Base-by-base conservation (phyloP, 2,888 invertebrate genomes). In the Glyphotaelius pellucidus region DNA sequence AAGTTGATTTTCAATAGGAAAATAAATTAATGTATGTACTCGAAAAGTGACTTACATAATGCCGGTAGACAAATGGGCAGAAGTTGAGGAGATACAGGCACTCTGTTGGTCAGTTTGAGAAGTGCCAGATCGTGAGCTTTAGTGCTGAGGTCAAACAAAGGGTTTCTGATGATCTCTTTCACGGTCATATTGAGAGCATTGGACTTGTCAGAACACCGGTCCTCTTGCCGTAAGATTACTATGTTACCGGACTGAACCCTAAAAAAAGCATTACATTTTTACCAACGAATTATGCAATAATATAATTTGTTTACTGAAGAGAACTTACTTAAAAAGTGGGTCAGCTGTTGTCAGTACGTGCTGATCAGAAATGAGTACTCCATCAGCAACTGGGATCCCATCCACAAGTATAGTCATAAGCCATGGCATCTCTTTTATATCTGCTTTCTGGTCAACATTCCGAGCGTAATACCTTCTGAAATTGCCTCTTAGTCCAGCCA, bases 101-200 rank as follows among this genome's bases (percentile, higher is more conserved):
- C 95, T 2, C 96, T 95, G 25, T 96, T 95, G 93, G 95, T 95
- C 35, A 97, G 94, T 90, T 95, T 95, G 52, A 97, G 94, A 15
- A 97, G 94, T 0, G 97, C 97, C 15, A 97, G 95, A 94, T 97
- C 97, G 93, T 97, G 96, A 32, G 96, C 96, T 91, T 95, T 95
- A 83, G 96, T 96, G 2, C 95, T 95, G 0, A 95, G 94, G 93
- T 95, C 96, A 94, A 96, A 97, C 30, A 96, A 96, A 0, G 96
- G 96, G 94, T 97, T 96, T 4, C 96, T 93, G 11, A 95, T 94
- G 32, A 97, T 94, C 7, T 95, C 94, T 15, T 95, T 95, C 0
- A 97, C 96, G 89, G 96, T 96, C 35, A 95, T 93, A 92, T 96
- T 96, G 1, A 95, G 94, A 0, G 96, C 96, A 2, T 96, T 95